Evolutionary conservation across 2,797 vertebrate species (phyloP), one percentile per base, ranked within the genome.

Genomic region (Acipenser ruthenus): DNA sequence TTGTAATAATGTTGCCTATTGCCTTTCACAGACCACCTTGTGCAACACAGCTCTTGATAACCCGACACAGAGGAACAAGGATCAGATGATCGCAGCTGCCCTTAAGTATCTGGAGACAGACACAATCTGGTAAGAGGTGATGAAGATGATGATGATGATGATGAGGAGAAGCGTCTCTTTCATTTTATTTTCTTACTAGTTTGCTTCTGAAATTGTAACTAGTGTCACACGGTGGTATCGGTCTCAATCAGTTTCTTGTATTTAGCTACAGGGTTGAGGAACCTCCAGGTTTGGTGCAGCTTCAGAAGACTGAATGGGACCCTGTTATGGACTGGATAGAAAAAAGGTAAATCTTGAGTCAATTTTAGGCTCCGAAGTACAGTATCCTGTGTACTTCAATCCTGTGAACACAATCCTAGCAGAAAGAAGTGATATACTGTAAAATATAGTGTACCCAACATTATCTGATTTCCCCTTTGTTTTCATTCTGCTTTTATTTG

Each of bases 41-140:
- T 99, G 97, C 79, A 97, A 98, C 86, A 99, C 95, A 0, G 95
- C 92, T 1, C 75, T 97, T 79, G 97, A 99, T 80, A 99, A 99
- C 76, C 96, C 96, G 60, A 95, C 93, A 0, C 84, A 94, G 13
- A 81, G 94, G n/a, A 86, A 76, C 75, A 92, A 91, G 74, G 85
- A 79, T 0, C 93, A 97, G 73, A 87, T 98, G 71, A 97, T 98
- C 74, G 80, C 8, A 4, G 90, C 93, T 0, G 86, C 93, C 0
- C 79, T 97, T 65, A 99, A 98, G 81, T 99, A 87, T 77, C 81
- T 99, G 82, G 97, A 99, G 66, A 99, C 97, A 0, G 97, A 99
- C 76, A 97, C 96, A 0, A 59, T 99, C 78, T 99, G 97, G 97
- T 98, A 89, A 62, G 63, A 0, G 10, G 1, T 18, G 10, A 8